These are phyloP conservation scores for Morinoia aosen DNA, from an alignment of 2,888 invertebrate species.

Conservation along the genomic window DNA sequence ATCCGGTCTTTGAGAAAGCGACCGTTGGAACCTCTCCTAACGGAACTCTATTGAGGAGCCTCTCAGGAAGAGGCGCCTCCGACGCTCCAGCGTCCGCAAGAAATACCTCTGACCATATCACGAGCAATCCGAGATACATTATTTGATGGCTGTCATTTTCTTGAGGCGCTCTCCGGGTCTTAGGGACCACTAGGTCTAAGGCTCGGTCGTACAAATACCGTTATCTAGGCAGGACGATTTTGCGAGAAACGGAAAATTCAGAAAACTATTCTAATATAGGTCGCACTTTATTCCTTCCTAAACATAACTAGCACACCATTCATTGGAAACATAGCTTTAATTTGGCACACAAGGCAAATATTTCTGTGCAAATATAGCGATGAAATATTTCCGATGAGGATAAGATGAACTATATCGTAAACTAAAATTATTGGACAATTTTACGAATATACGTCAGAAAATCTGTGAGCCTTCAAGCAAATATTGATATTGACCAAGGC, in stretches of 20 bases:
- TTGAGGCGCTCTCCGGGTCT: neutral
- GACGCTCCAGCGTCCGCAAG: conserved; percentile 33
- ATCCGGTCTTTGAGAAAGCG: conserved; percentile 52
- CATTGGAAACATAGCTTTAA: neutral
- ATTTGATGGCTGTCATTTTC: conserved; percentile 36
- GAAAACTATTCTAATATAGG: neutral
- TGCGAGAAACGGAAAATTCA: neutral
- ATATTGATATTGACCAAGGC: neutral
- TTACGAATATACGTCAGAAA: neutral
- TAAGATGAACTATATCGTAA: neutral
- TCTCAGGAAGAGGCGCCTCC: conserved; percentile 43
- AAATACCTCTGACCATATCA: conserved; percentile 48
- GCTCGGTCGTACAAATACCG: neutral
- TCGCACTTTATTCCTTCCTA: neutral
- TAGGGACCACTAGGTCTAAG: neutral
- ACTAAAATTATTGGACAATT: neutral
- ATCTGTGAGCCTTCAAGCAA: neutral
- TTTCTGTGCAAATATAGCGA: neutral
- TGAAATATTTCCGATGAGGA: neutral
- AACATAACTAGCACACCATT: neutral
- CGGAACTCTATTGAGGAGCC: conserved; percentile 41
- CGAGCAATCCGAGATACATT: conserved; percentile 36
- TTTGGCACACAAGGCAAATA: neutral
- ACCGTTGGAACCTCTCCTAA: conserved; percentile 45
- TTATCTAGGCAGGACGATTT: neutral